A percentile compares a stretch with the other conserved stretches of the same genome.
Conservation (phyloP, 1,140 invertebrate species). For the Amyelois transitella region DNA sequence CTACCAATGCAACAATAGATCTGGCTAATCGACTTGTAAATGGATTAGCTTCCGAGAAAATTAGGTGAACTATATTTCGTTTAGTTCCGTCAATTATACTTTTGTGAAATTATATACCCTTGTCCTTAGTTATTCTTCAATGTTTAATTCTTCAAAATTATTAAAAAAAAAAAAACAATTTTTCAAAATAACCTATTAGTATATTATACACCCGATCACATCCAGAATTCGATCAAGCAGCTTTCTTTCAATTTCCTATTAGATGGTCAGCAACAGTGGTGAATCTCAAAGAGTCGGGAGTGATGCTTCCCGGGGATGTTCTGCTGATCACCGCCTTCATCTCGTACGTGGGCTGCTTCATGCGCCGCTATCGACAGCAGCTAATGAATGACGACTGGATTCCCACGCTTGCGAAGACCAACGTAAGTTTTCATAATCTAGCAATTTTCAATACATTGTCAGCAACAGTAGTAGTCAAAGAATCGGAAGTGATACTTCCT, state of each 20-base stretch:
- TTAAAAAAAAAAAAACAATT: too few relatives aligned
- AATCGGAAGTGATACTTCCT: too few relatives aligned
- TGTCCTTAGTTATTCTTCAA: too few relatives aligned
- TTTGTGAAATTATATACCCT: too few relatives aligned
- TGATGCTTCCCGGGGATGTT: slow-evolving; percentile 92
- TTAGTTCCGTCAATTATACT: background rate
- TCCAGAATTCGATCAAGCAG: too few relatives aligned
- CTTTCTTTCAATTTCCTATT: too few relatives aligned
- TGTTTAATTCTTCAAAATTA: too few relatives aligned
- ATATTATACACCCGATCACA: too few relatives aligned
- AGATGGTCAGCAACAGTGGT: slow-evolving; percentile 85
- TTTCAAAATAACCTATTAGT: too few relatives aligned
- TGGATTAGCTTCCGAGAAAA: slow-evolving; percentile 94
- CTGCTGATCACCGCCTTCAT: slow-evolving; percentile 94
- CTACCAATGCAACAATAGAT: slow-evolving; percentile 88
- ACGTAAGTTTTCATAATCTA: slow-evolving; percentile 73
- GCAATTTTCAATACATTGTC: too few relatives aligned
- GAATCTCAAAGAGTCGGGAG: slow-evolving; percentile 69
- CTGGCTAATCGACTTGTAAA: slow-evolving; percentile 94
- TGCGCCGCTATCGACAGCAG: slow-evolving; percentile 86
- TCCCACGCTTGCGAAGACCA: slow-evolving; percentile 79
- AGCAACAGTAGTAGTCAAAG: too few relatives aligned
- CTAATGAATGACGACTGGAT: slow-evolving; percentile 88
- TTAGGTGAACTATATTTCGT: slow-evolving; percentile 68
- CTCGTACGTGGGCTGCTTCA: slow-evolving; percentile 96